Evolutionary conservation across 2,888 invertebrate genomes (phyloP).

Genomic region (Lottia gigantea): DNA sequence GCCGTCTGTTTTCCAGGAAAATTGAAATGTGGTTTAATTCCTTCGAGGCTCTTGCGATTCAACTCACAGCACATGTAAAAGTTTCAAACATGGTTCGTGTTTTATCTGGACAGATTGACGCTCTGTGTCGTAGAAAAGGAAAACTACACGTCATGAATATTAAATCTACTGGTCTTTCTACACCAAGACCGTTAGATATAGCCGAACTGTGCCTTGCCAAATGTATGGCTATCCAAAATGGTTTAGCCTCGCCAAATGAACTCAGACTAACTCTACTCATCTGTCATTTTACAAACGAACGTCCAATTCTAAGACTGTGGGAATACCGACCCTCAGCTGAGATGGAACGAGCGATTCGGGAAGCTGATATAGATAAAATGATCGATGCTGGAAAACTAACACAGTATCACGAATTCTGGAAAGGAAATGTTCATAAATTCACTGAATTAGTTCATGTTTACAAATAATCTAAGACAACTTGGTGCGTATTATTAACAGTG

Average conservation of each 20-base stretch:
- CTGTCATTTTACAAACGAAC: conserved; percentile 48
- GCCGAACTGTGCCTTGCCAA: conserved; percentile 55
- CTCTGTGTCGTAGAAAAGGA: conserved; percentile 41
- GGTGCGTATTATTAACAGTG: too few relatives aligned
- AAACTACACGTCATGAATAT: conserved; percentile 45
- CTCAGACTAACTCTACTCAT: conserved; percentile 44
- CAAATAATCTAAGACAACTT: background rate
- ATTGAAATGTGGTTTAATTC: conserved; percentile 51
- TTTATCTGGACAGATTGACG: conserved; percentile 51
- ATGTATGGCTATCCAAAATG: conserved; percentile 54
- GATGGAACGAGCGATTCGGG: conserved; percentile 50
- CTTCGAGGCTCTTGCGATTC: conserved; percentile 52
- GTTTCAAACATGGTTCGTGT: conserved; percentile 55
- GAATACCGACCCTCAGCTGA: conserved; percentile 47
- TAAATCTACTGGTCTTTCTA: conserved; percentile 52
- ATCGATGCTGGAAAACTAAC: conserved; percentile 55
- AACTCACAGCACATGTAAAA: conserved; percentile 53
- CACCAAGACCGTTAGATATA: conserved; percentile 52
- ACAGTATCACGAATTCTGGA: conserved; percentile 55
- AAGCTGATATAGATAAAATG: conserved; percentile 53
- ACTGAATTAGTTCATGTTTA: background rate
- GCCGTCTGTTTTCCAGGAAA: conserved; percentile 51
- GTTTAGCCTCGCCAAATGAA: conserved; percentile 43
- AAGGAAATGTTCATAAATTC: conserved; percentile 39
- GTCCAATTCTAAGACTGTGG: conserved; percentile 55